Percentiles rank a stretch among this genome's conserved stretches.
Evolutionary conservation across 1,140 invertebrate genomes (phyloP).

Genomic region (Berghia stephanieae): DNA sequence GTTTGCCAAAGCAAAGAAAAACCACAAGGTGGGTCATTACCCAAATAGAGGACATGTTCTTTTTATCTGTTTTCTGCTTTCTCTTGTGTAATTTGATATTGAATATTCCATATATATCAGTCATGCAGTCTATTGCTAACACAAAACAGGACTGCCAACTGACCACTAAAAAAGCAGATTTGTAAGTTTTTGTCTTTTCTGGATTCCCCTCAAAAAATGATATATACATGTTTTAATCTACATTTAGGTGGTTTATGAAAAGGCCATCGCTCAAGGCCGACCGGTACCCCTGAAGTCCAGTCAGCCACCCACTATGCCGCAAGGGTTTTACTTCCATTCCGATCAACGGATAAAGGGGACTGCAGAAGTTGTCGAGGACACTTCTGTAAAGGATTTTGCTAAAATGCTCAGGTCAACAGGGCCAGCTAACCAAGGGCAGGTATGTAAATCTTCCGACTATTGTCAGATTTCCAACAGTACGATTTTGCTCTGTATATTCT

Average conservation of each 20-base stretch:
- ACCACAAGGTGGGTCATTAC: slow-evolving; percentile 34
- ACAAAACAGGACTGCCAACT: too few species aligned
- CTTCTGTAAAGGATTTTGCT: slow-evolving; percentile 44
- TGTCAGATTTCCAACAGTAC: too few species aligned
- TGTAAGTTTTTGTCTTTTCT: not conserved
- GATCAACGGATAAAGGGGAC: slow-evolving; percentile 52
- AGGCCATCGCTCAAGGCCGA: slow-evolving; percentile 39
- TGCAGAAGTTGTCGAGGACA: slow-evolving; percentile 32
- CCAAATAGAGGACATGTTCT: not conserved
- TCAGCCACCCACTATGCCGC: slow-evolving; percentile 45
- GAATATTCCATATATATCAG: not conserved
- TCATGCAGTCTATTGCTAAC: too few species aligned
- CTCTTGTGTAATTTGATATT: not conserved
- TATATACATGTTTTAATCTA: too few species aligned
- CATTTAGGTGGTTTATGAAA: slow-evolving; percentile 49
- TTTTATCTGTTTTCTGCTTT: too few species aligned
- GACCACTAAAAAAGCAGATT: too few species aligned
- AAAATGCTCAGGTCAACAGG: slow-evolving; percentile 36
- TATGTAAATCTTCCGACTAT: too few species aligned
- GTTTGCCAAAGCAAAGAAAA: slow-evolving; percentile 48
- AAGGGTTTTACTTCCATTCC: slow-evolving; percentile 57
- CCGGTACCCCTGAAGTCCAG: slow-evolving; percentile 36
- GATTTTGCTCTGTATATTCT: too few species aligned
- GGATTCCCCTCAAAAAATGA: too few species aligned
- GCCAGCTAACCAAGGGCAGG: slow-evolving; percentile 22